Evolutionary conservation across 2,888 invertebrate species (phyloP).

Genomic region (Conops quadrifasciatus): DNA sequence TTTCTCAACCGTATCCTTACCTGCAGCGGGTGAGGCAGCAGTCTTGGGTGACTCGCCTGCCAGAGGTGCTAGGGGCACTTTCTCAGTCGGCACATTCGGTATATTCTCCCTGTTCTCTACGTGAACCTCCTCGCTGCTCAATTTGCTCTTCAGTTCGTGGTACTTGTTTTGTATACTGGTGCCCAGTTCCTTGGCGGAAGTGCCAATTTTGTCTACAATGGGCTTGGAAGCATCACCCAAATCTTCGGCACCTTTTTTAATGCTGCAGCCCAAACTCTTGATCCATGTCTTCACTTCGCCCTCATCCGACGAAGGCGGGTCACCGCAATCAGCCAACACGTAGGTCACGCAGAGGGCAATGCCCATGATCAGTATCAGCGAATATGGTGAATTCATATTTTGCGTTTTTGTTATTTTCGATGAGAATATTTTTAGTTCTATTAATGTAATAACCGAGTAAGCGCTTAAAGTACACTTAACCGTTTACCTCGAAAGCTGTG

Average conservation of each 20-base stretch:
- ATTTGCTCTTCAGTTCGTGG: constrained; percentile 57
- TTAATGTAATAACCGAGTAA: not conserved
- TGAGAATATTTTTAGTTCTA: constrained; percentile 20
- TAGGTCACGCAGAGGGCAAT: constrained; percentile 40
- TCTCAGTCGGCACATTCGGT: constrained; percentile 53
- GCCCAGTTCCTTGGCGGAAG: constrained; percentile 57
- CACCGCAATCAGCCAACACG: constrained; percentile 49
- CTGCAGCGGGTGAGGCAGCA: constrained; percentile 38
- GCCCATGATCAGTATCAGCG: constrained; percentile 44
- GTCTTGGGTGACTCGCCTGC: constrained; percentile 35
- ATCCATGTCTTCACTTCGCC: constrained; percentile 55
- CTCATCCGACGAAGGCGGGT: constrained; percentile 48
- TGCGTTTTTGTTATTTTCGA: constrained; percentile 5
- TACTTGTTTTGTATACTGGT: constrained; percentile 55
- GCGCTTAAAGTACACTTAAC: constrained; percentile 7
- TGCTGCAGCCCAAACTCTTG: constrained; percentile 56
- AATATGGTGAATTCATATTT: constrained; percentile 48
- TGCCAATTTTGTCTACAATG: constrained; percentile 54
- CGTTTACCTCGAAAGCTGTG: constrained; percentile 32
- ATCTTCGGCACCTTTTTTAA: constrained; percentile 56
- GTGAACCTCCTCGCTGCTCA: constrained; percentile 46
- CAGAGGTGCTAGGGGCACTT: constrained; percentile 54
- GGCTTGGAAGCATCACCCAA: constrained; percentile 56
- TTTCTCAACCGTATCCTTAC: constrained; percentile 40
- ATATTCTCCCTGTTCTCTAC: constrained; percentile 29